phyloP scores from a whole-genome alignment of 2,888 invertebrate species.

The Volucella bombylans region DNA sequence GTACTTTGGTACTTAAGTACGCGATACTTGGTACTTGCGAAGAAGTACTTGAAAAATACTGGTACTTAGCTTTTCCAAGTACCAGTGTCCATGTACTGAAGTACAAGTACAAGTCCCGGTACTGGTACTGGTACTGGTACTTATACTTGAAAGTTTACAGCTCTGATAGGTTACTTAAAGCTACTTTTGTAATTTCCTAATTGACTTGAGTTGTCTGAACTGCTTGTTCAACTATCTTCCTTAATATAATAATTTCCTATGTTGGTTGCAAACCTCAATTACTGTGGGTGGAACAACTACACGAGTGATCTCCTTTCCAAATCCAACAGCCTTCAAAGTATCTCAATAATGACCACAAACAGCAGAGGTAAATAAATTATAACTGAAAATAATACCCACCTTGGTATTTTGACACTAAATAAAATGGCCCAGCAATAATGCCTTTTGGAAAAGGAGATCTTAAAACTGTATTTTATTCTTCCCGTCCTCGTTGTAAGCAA shows the following conservation, averaged over 20 bases:
- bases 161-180: not conserved
- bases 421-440: slow-evolving; percentile 42
- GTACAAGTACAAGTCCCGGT: no score
- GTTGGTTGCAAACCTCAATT: slow-evolving; percentile 52
- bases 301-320: slow-evolving; percentile 39
- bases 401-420: slow-evolving; percentile 37
- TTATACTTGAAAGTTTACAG: no score
- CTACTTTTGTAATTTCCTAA: slow-evolving; percentile 36
- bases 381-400: slow-evolving; percentile 65
- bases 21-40: no score
- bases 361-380: slow-evolving; percentile 57
- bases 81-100: no score
- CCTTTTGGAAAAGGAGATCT: slow-evolving; percentile 42
- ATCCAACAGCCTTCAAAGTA: slow-evolving; percentile 16
- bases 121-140: no score
- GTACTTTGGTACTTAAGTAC: no score
- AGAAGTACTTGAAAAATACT: no score
- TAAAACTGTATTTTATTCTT: slow-evolving; percentile 31
- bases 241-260: slow-evolving; percentile 28
- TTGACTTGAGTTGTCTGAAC: no score
- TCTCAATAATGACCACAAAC: slow-evolving; percentile 50
- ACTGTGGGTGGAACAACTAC: slow-evolving; percentile 8
- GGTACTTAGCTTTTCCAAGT: no score
- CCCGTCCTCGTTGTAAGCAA: not conserved
- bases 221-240: slow-evolving; percentile 48